phyloP scores from a whole-genome alignment of 2,888 invertebrate species.

The Andrena praecox region DNA sequence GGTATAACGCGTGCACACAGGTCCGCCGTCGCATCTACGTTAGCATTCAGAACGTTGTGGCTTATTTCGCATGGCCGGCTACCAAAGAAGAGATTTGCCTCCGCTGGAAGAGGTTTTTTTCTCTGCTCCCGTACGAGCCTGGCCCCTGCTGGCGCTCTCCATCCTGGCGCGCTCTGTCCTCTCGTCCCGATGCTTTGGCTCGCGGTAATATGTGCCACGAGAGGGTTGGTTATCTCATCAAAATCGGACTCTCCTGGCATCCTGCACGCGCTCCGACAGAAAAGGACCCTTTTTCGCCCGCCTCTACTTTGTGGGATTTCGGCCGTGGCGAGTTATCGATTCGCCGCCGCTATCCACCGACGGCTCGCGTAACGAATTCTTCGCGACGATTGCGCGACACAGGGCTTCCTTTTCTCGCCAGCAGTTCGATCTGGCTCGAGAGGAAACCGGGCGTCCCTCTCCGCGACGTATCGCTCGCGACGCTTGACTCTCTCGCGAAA shows the following conservation, averaged over 20 bases:
- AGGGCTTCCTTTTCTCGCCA: background rate
- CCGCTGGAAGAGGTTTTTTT: constrained; percentile 75
- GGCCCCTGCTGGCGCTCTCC: constrained; percentile 15
- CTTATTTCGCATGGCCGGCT: constrained; percentile 84
- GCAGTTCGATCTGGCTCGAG: background rate
- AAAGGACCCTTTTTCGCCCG: constrained; percentile 68
- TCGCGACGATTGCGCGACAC: background rate
- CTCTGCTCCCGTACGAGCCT: constrained; percentile 44
- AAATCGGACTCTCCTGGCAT: constrained; percentile 79
- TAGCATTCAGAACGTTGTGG: constrained; percentile 83
- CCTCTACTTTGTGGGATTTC: constrained; percentile 83
- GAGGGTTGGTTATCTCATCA: constrained; percentile 84
- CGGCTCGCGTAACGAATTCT: constrained; percentile 50
- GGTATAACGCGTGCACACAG: constrained; percentile 63
- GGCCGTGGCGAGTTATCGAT: constrained; percentile 78
- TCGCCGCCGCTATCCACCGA: constrained; percentile 70
- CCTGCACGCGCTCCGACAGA: constrained; percentile 62
- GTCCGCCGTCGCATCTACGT: constrained; percentile 78
- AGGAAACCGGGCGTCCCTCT: no score
- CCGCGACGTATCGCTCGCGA: no score
- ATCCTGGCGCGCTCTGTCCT: constrained; percentile 20
- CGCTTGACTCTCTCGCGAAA: no score
- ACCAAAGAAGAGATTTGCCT: constrained; percentile 84
- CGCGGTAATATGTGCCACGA: constrained; percentile 78
- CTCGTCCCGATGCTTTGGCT: constrained; percentile 68